Conservation (phyloP, 2,888 invertebrate species). For the Lacanobia wlatinum region DNA sequence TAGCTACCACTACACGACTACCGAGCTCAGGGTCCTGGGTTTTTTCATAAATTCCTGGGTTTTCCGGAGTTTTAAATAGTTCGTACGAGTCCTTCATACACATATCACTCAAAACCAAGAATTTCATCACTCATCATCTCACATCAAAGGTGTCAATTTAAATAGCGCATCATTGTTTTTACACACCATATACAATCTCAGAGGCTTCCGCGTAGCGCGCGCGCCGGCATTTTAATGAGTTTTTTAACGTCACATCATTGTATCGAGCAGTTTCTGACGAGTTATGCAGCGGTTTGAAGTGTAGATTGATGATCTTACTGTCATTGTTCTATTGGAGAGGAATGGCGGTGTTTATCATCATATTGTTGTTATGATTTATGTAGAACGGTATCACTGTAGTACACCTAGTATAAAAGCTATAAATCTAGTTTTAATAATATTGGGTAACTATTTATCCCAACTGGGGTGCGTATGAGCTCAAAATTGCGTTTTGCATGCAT, state of each 20-base stretch:
- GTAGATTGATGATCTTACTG: conserved; percentile 43
- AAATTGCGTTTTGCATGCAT: background rate
- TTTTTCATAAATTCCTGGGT: no score
- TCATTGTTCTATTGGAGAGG: conserved; percentile 37
- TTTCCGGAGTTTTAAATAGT: no score
- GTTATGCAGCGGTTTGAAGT: conserved; percentile 37
- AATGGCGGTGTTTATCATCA: conserved; percentile 10
- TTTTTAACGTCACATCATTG: conserved; percentile 54
- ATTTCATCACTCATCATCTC: conserved; percentile 15
- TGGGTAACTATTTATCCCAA: background rate
- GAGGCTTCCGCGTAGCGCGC: conserved; percentile 58
- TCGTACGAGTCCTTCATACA: background rate
- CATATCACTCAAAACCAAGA: conserved; percentile 7
- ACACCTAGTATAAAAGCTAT: background rate
- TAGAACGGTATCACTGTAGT: background rate
- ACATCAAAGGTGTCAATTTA: conserved; percentile 50
- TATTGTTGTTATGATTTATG: conserved; percentile 13
- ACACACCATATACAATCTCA: conserved; percentile 42
- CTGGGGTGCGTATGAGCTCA: background rate
- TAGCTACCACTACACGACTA: no score
- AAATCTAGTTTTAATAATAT: conserved; percentile 3
- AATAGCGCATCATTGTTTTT: conserved; percentile 63
- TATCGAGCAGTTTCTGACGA: conserved; percentile 52
- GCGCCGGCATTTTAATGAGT: conserved; percentile 62
- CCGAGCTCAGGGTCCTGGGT: no score